Conservation (phyloP, 2,113 vertebrate species). For the Bufo gargarizans region DNA sequence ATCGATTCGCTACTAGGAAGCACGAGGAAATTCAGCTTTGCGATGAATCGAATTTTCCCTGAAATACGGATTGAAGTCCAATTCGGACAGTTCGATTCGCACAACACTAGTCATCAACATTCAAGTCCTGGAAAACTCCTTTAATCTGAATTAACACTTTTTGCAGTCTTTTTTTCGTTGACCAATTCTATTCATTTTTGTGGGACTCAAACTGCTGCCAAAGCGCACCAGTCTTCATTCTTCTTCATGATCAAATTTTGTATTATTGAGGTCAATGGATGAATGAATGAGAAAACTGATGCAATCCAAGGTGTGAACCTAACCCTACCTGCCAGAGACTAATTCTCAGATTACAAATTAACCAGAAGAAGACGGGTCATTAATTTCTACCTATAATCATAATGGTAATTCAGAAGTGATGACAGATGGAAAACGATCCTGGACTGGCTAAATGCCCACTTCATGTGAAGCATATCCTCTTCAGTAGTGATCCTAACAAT, state of each 20-base stretch:
- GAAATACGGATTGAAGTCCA: too few species aligned
- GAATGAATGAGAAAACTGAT: not conserved
- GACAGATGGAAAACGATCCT: slow-evolving; percentile 27
- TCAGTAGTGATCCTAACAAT: not conserved
- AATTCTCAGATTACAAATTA: not conserved
- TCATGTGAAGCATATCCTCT: not conserved
- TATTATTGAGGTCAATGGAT: not conserved
- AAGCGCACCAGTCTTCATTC: not conserved
- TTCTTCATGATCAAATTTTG: not conserved
- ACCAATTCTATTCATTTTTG: not conserved
- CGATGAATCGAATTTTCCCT: too few species aligned
- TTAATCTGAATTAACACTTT: too few species aligned
- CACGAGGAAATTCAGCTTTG: too few species aligned
- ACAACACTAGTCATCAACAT: too few species aligned
- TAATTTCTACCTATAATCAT: not conserved
- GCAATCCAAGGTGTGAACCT: not conserved
- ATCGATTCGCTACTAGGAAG: too few species aligned
- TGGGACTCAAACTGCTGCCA: not conserved
- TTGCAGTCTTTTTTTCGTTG: too few species aligned
- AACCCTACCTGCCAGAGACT: not conserved
- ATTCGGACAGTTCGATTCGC: too few species aligned
- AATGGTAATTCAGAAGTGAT: not conserved
- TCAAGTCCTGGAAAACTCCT: too few species aligned
- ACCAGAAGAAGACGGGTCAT: not conserved
- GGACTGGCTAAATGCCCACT: not conserved